Conservation (phyloP, 1,140 invertebrate species). For the Caenorhabditis remanei region DNA sequence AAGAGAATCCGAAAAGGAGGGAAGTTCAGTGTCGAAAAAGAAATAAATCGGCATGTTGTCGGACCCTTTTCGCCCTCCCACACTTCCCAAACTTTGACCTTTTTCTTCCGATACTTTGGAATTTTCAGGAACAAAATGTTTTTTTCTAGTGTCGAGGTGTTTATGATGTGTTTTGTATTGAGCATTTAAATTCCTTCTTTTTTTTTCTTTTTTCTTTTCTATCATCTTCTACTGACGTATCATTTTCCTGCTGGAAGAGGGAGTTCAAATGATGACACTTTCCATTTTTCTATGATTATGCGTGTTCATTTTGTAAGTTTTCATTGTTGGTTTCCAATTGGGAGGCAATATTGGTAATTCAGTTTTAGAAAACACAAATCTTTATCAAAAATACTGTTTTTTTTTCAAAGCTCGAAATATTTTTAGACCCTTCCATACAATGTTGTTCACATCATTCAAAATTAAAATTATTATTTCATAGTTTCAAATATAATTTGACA, state of each 20-base stretch:
- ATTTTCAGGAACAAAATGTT: neutral
- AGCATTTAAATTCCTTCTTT: neutral
- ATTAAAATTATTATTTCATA: no score
- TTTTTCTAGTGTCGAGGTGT: neutral
- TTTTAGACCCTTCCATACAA: no score
- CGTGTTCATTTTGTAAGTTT: neutral
- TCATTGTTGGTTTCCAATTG: neutral
- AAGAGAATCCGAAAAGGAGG: neutral
- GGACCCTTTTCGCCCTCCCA: neutral
- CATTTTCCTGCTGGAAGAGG: neutral
- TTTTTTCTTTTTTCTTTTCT: neutral
- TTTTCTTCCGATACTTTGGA: neutral
- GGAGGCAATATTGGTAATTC: no score
- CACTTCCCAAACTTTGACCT: conserved; percentile 24
- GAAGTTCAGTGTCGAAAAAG: neutral
- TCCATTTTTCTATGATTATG: neutral
- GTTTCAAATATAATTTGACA: no score
- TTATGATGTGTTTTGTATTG: conserved; percentile 23
- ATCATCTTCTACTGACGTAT: neutral
- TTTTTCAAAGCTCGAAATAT: no score
- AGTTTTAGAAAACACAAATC: no score
- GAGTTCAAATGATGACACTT: neutral
- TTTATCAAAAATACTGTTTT: no score
- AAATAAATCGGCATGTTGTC: neutral
- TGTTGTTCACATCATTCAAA: no score